Percentiles rank a stretch among this genome's conserved stretches.
These are phyloP conservation scores for Antheraea assamensis DNA, from an alignment of 2,888 invertebrate species.

Conservation along the genomic window DNA sequence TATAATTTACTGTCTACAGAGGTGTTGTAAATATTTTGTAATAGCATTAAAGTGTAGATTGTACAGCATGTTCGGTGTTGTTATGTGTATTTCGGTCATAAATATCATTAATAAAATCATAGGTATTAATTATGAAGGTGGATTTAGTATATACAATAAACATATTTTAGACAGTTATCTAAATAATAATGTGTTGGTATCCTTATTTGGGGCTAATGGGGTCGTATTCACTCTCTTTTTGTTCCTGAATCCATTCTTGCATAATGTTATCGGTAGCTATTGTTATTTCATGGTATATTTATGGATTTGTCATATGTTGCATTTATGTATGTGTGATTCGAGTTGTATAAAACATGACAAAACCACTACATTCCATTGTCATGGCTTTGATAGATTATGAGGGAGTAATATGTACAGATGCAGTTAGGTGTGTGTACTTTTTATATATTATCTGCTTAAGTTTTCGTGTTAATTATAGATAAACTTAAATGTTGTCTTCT, in stretches of 20 bases:
- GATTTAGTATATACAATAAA: constrained; percentile 7
- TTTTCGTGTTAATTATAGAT: too few relatives aligned
- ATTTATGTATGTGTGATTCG: constrained; percentile 6
- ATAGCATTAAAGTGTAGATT: background rate
- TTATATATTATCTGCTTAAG: background rate
- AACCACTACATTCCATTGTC: background rate
- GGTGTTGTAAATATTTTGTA: background rate
- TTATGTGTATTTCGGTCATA: constrained; percentile 16
- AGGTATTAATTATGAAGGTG: constrained; percentile 14
- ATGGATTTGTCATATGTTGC: constrained; percentile 15
- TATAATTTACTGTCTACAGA: background rate
- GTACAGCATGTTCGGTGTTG: constrained; percentile 28
- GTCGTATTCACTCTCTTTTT: background rate
- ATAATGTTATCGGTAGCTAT: background rate
- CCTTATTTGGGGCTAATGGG: background rate
- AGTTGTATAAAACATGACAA: constrained; percentile 2
- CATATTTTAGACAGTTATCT: background rate
- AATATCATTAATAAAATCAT: constrained; percentile 13
- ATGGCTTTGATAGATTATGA: constrained; percentile 15
- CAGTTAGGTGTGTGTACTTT: background rate
- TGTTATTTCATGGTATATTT: background rate
- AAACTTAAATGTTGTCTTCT: too few relatives aligned
- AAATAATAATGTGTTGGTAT: background rate
- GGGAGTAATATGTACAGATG: constrained; percentile 1
- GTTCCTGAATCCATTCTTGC: background rate